These are phyloP conservation scores for Chaetodon trifasciatus DNA, from an alignment of 2,797 vertebrate species.

Conservation along the genomic window DNA sequence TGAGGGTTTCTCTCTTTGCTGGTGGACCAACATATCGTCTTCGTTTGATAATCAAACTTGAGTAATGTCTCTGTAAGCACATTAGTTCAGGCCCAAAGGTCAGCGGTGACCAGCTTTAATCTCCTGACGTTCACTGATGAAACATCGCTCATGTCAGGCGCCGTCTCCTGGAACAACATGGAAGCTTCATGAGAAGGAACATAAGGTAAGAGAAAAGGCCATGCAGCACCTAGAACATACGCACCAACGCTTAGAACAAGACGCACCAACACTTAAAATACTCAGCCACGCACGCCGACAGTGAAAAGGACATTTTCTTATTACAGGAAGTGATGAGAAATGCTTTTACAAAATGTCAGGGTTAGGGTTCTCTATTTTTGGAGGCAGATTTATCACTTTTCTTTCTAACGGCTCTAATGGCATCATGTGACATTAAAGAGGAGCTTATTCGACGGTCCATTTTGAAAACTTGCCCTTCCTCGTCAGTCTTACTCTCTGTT, in stretches of 20 bases:
- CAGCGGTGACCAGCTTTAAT: slow-evolving; percentile 51
- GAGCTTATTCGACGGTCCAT: not conserved
- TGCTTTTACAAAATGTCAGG: slow-evolving; percentile 40
- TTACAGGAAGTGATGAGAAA: slow-evolving; percentile 21
- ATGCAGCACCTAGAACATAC: too few relatives aligned
- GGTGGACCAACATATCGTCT: slow-evolving; percentile 26
- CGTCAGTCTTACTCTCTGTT: not conserved
- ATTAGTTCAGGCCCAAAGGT: slow-evolving; percentile 59
- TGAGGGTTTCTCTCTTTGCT: slow-evolving; percentile 44
- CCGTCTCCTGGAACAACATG: not conserved
- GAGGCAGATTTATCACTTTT: slow-evolving; percentile 6
- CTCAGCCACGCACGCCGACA: too few relatives aligned
- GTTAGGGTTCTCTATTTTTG: not conserved
- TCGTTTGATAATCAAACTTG: slow-evolving; percentile 48
- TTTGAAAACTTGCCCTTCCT: not conserved
- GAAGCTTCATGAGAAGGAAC: slow-evolving; percentile 2
- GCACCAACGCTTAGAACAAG: too few relatives aligned
- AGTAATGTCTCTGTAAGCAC: slow-evolving; percentile 47
- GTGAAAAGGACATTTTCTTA: not conserved
- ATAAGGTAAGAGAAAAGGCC: not conserved
- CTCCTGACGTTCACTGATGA: slow-evolving; percentile 31
- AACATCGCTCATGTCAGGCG: slow-evolving; percentile 17
- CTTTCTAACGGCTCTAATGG: not conserved
- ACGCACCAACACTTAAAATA: too few relatives aligned
- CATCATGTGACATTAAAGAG: not conserved